Percentiles rank a stretch among this genome's conserved stretches.
Evolutionary conservation across 1,140 invertebrate genomes (phyloP).

Genomic region (Portunus trituberculatus): DNA sequence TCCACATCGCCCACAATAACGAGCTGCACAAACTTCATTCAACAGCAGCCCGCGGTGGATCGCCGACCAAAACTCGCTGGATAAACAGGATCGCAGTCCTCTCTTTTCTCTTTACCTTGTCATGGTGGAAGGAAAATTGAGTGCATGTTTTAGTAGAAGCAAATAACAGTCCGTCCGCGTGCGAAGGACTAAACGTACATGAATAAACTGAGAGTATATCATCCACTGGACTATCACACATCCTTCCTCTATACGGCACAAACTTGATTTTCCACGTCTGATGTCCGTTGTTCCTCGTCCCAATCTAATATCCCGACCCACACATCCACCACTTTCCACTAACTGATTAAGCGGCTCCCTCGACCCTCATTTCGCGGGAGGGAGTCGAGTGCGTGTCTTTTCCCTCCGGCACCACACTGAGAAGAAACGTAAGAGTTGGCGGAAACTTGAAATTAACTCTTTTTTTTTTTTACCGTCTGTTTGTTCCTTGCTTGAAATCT

Average conservation of each 20-base stretch:
- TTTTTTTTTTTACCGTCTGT: not conserved
- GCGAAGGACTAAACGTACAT: too few relatives aligned
- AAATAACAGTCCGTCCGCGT: too few relatives aligned
- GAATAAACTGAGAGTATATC: too few relatives aligned
- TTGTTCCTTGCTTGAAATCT: not conserved
- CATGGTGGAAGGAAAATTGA: not conserved
- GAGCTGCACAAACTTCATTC: slow-evolving; percentile 21
- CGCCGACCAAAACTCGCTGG: not conserved
- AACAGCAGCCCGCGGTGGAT: not conserved
- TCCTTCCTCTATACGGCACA: too few relatives aligned
- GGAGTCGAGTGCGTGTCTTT: not conserved
- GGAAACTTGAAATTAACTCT: not conserved
- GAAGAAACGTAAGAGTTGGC: not conserved
- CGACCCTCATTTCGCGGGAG: not conserved
- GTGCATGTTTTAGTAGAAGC: too few relatives aligned
- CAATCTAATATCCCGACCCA: not conserved
- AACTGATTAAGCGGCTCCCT: not conserved
- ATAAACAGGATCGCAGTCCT: not conserved
- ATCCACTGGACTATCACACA: too few relatives aligned
- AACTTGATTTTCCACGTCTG: not conserved
- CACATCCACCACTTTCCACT: not conserved
- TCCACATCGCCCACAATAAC: not conserved
- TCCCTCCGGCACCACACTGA: not conserved
- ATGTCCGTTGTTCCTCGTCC: not conserved
- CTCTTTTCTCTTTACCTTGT: slow-evolving; percentile 1